Percentiles rank a stretch among this genome's conserved stretches.
Conservation (phyloP, 2,888 invertebrate species). For the Tachina lurida region DNA sequence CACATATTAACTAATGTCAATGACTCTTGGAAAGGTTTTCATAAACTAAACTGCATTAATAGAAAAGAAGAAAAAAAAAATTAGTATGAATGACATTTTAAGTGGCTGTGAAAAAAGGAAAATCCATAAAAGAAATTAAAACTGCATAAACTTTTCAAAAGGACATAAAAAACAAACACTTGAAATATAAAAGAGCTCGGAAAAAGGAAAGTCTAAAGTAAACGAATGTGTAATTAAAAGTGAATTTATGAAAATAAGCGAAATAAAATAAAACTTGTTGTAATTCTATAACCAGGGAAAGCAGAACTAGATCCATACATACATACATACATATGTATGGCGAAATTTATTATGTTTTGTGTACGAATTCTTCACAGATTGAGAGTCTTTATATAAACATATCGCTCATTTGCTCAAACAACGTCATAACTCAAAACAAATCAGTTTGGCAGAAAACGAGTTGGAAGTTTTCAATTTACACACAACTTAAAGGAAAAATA, state of each 20-base stretch:
- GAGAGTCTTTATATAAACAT: too few relatives aligned
- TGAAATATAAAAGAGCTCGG: constrained; percentile 10
- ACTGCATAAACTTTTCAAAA: constrained; percentile 18
- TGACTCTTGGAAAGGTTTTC: constrained; percentile 9
- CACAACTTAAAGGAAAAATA: too few relatives aligned
- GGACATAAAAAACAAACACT: constrained; percentile 1
- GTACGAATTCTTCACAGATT: too few relatives aligned
- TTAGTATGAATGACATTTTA: constrained; percentile 2
- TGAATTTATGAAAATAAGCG: neutral
- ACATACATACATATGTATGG: neutral
- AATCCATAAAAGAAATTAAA: neutral
- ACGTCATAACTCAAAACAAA: too few relatives aligned
- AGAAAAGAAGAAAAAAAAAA: neutral
- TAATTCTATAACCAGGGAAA: neutral
- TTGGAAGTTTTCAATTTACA: too few relatives aligned
- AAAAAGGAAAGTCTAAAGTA: constrained; percentile 37
- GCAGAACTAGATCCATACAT: neutral
- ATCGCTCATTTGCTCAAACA: too few relatives aligned
- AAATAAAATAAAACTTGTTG: neutral
- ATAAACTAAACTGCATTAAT: constrained; percentile 3
- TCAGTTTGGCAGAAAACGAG: too few relatives aligned
- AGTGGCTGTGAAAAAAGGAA: neutral
- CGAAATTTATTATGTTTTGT: too few relatives aligned
- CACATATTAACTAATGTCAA: constrained; percentile 20
- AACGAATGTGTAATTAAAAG: constrained; percentile 1